These are phyloP conservation scores for Berghia stephanieae DNA, from an alignment of 1,140 invertebrate species.

Conservation along the genomic window DNA sequence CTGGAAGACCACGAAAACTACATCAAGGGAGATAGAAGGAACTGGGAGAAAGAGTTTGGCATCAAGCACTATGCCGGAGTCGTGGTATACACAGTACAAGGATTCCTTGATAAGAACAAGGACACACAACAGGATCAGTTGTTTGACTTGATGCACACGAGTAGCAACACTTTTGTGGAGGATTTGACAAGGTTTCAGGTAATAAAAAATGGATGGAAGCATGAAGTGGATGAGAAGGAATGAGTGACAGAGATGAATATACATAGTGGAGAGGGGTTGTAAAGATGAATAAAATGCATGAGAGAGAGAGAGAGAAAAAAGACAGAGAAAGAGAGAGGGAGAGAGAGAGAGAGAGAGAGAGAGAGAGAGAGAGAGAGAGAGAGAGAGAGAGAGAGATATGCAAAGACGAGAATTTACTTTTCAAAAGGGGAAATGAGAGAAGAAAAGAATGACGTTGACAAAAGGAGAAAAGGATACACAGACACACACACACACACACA, in stretches of 20 bases:
- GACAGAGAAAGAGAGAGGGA: no score
- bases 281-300: no score
- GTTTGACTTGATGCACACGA: conserved; percentile 89
- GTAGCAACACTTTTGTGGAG: conserved; percentile 86
- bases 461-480: no score
- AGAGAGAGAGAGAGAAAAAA: no score
- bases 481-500: no score
- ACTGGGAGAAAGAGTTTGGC: conserved; percentile 91
- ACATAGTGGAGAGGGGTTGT: not conserved
- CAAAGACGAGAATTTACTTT: no score
- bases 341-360: no score
- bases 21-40: conserved; percentile 73
- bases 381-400: no score
- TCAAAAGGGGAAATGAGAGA: no score
- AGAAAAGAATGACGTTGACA: no score
- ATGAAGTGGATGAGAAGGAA: not conserved
- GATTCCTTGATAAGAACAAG: conserved; percentile 99
- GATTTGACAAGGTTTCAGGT: conserved; percentile 87
- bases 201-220: no score
- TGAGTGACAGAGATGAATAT: not conserved
- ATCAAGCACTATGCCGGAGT: conserved; percentile 98
- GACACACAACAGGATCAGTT: conserved; percentile 96
- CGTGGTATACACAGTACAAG: conserved; percentile 93
- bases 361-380: no score
- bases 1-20: conserved; percentile 87